Percentiles rank a stretch among this genome's conserved stretches.
Evolutionary conservation across 2,113 vertebrate species (phyloP).

Genomic region (Ammodytes dubius): DNA sequence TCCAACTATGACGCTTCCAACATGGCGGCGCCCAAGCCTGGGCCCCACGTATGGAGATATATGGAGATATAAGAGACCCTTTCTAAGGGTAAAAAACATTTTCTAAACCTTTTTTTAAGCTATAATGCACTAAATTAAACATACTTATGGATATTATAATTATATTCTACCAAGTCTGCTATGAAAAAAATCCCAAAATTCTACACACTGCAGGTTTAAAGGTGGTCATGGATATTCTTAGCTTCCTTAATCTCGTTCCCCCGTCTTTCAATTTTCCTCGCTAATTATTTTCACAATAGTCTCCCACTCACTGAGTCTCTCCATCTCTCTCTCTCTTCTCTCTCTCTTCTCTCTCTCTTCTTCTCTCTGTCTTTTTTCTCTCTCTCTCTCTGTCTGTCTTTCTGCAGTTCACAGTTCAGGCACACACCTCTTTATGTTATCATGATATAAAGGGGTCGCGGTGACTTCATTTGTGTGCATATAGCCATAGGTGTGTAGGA

Average conservation of each 20-base stretch:
- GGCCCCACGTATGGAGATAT: too few relatives aligned
- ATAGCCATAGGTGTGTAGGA: neutral
- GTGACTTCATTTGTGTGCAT: neutral
- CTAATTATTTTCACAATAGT: constrained; percentile 20
- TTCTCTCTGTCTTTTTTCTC: neutral
- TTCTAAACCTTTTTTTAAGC: too few relatives aligned
- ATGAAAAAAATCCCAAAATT: too few relatives aligned
- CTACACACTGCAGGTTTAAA: neutral
- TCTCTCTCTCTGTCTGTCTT: neutral
- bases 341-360: neutral
- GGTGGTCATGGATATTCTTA: constrained; percentile 52
- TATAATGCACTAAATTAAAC: too few relatives aligned
- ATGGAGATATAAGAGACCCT: too few relatives aligned
- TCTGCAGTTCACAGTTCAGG: neutral
- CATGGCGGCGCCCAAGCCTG: too few relatives aligned
- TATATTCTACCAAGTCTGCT: too few relatives aligned
- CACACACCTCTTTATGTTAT: neutral
- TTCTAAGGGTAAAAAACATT: too few relatives aligned
- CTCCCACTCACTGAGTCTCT: constrained; percentile 35
- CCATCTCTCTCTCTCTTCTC: neutral
- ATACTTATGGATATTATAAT: too few relatives aligned
- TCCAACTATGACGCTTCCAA: too few relatives aligned
- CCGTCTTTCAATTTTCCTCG: neutral
- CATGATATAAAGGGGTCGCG: neutral
- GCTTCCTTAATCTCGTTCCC: constrained; percentile 2